phyloP scores from a whole-genome alignment of 2,888 invertebrate species.

The Saturnia japonica region DNA sequence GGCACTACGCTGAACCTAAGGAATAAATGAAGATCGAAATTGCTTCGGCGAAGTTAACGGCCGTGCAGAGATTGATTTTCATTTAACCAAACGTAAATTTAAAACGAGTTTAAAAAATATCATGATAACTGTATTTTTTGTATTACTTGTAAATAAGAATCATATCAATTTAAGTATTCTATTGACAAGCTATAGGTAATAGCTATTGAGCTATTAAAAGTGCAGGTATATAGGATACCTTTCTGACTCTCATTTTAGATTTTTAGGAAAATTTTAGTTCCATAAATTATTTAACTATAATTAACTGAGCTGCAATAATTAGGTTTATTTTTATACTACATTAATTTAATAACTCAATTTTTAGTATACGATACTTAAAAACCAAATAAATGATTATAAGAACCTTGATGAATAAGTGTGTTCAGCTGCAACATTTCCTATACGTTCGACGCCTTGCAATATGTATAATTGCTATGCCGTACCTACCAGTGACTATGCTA shows the following conservation, averaged over 20 bases:
- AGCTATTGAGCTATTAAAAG: too few species aligned
- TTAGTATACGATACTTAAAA: not conserved
- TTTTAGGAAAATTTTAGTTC: too few species aligned
- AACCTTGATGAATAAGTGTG: not conserved
- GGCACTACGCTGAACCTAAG: slow-evolving; percentile 26
- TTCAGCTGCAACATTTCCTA: slow-evolving; percentile 43
- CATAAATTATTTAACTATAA: too few species aligned
- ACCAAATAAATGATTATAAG: not conserved
- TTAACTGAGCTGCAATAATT: too few species aligned
- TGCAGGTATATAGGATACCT: too few species aligned
- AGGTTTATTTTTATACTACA: too few species aligned
- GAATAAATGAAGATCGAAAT: slow-evolving; percentile 56
- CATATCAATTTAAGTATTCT: too few species aligned
- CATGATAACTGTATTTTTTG: not conserved
- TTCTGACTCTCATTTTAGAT: too few species aligned
- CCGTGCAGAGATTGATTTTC: slow-evolving; percentile 48
- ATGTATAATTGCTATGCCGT: slow-evolving; percentile 72
- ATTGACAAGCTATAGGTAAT: too few species aligned
- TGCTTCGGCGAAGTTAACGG: slow-evolving; percentile 49
- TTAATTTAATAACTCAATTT: not conserved
- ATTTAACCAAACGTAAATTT: slow-evolving; percentile 34
- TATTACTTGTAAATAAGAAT: too few species aligned
- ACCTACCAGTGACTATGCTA: slow-evolving; percentile 62
- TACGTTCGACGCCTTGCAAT: slow-evolving; percentile 60
- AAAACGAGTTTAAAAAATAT: not conserved